Evolutionary conservation across 2,797 vertebrate genomes (phyloP).

Genomic region (Arrhamphus sclerolepis): DNA sequence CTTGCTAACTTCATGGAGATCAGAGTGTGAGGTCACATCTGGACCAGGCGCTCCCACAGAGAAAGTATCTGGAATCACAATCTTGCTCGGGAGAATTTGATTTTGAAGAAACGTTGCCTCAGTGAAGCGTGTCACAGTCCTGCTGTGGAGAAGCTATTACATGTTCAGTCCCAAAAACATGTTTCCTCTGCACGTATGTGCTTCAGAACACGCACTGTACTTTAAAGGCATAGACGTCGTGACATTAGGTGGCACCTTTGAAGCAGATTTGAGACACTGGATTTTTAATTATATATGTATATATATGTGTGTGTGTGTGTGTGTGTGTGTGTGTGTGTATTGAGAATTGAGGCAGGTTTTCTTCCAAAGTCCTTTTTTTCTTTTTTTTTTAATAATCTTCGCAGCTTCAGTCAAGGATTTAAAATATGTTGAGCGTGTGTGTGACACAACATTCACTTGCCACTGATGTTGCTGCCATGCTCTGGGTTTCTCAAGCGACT

Average conservation of each 20-base stretch:
- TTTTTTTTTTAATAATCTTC: too few relatives aligned
- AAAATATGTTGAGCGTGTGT: too few relatives aligned
- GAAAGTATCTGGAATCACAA: conserved; percentile 18
- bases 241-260: neutral
- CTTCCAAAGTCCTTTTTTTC: too few relatives aligned
- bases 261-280: neutral
- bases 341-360: too few relatives aligned
- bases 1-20: conserved; percentile 13
- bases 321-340: too few relatives aligned
- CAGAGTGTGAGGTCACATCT: conserved; percentile 33
- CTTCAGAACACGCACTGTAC: neutral
- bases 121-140: conserved; percentile 7
- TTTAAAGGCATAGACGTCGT: neutral
- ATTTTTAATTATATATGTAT: too few relatives aligned
- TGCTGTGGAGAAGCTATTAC: conserved; percentile 25
- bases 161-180: conserved; percentile 10
- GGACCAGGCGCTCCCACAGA: conserved; percentile 27
- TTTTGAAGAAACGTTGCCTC: conserved; percentile 14
- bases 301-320: too few relatives aligned
- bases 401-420: too few relatives aligned
- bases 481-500: too few relatives aligned
- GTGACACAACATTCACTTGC: too few relatives aligned
- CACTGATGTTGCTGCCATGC: too few relatives aligned
- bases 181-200: neutral
- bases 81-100: conserved; percentile 16